Evolutionary conservation across 1,140 invertebrate genomes (phyloP).

Genomic region (Planococcus citri): DNA sequence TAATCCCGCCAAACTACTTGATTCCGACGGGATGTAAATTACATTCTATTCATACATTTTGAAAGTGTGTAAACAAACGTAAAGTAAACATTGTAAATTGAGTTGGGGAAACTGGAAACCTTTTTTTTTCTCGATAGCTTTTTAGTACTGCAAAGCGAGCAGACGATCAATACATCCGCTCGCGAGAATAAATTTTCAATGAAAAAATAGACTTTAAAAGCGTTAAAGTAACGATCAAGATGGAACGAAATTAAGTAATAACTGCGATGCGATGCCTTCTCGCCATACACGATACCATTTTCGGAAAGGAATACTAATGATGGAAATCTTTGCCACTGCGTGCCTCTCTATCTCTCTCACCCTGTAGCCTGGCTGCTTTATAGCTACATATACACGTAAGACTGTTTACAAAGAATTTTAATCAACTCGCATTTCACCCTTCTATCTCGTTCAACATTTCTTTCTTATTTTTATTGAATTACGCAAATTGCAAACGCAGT

Average conservation of each 20-base stretch:
- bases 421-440: no score
- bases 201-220: not conserved
- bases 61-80: constrained; percentile 6
- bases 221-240: not conserved
- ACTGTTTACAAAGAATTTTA: no score
- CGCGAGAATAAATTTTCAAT: not conserved
- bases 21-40: constrained; percentile 6
- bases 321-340: no score
- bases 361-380: no score
- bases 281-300: no score
- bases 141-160: not conserved
- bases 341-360: no score
- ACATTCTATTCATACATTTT: not conserved
- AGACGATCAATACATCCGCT: not conserved
- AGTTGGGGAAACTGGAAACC: not conserved
- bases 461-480: no score
- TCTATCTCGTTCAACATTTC: no score
- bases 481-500: no score
- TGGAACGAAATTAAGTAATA: not conserved
- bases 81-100: constrained; percentile 8
- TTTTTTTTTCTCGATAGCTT: not conserved
- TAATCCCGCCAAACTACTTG: not conserved
- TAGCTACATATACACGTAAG: no score
- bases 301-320: not conserved
- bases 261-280: not conserved